phyloP scores from a whole-genome alignment of 2,797 vertebrate genomes.

The Chelmon rostratus region DNA sequence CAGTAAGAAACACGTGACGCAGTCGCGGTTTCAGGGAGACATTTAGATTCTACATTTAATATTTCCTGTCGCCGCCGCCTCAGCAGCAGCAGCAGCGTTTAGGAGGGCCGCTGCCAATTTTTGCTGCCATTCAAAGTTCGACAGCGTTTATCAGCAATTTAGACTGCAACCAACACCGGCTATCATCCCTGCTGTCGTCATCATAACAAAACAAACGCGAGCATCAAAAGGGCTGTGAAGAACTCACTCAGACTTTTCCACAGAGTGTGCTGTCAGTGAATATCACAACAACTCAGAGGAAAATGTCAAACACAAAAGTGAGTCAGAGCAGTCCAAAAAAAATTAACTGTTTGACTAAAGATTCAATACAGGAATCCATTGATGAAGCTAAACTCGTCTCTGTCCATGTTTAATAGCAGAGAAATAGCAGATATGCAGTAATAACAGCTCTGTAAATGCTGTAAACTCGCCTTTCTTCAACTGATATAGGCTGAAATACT shows the following conservation, averaged over 20 bases:
- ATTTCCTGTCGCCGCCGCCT: constrained; percentile 26
- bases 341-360: background rate
- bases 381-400: background rate
- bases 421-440: background rate
- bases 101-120: constrained; percentile 16
- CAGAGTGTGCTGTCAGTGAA: background rate
- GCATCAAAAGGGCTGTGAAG: background rate
- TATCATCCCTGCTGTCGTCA: constrained; percentile 25
- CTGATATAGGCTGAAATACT: background rate
- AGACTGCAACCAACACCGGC: constrained; percentile 18
- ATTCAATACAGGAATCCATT: background rate
- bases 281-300: background rate
- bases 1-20: constrained; percentile 31
- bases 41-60: constrained; percentile 41
- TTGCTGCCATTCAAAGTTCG: constrained; percentile 28
- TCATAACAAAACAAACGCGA: constrained; percentile 34
- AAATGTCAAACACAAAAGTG: background rate
- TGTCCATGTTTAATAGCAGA: background rate
- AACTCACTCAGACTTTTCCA: background rate
- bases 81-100: constrained; percentile 40
- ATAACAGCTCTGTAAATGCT: background rate
- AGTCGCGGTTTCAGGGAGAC: constrained; percentile 2
- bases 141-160: constrained; percentile 33
- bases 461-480: background rate
- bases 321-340: background rate